phyloP scores from a whole-genome alignment of 2,113 vertebrate species.

The Procavia capensis region DNA sequence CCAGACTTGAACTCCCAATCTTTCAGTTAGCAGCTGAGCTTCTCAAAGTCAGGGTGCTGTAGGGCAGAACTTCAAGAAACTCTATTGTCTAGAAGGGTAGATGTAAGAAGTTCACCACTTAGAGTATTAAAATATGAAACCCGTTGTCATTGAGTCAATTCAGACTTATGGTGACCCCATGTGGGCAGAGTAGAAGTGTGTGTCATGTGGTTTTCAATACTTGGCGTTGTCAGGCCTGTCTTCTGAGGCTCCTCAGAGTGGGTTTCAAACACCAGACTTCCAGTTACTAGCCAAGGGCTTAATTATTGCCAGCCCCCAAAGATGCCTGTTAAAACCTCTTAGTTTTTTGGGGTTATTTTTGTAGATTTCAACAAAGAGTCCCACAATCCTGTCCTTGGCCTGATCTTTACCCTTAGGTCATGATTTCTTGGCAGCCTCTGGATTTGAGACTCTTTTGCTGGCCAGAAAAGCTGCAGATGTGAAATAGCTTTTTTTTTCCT shows the following conservation, averaged over 20 bases:
- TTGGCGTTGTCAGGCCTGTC: not conserved
- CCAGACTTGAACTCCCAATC: not conserved
- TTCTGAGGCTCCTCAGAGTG: not conserved
- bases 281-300: not conserved
- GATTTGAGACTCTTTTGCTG: constrained; percentile 15
- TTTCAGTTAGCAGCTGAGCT: not conserved
- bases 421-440: not conserved
- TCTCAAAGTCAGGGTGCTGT: not conserved
- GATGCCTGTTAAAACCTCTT: not conserved
- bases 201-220: not conserved
- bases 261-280: not conserved
- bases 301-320: not conserved
- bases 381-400: not conserved
- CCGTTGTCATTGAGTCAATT: not conserved
- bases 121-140: no score
- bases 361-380: not conserved
- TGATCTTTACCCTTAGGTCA: not conserved
- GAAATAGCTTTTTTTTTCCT: not conserved
- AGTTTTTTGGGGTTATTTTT: not conserved
- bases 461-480: not conserved
- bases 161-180: not conserved
- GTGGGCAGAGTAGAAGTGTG: not conserved
- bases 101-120: not conserved
- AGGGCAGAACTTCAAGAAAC: not conserved
- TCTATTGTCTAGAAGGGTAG: not conserved